Percentiles rank a stretch among this genome's conserved stretches.
Evolutionary conservation across 2,113 vertebrate genomes (phyloP).

Genomic region (Archilochus colubris): DNA sequence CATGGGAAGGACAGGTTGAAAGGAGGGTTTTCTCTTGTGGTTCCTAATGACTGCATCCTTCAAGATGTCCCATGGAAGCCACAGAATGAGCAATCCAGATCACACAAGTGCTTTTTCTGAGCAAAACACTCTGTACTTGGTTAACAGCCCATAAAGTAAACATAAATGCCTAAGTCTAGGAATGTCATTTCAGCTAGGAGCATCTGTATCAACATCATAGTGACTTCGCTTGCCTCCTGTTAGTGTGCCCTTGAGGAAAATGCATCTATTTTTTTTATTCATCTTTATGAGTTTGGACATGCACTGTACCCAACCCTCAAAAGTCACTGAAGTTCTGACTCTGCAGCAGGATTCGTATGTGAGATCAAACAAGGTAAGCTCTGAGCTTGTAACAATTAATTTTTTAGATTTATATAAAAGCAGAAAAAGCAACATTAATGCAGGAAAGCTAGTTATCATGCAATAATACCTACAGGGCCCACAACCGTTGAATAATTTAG

Average conservation of each 20-base stretch:
- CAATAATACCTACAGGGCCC: constrained; percentile 26
- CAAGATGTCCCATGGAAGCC: not conserved
- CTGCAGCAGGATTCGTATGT: not conserved
- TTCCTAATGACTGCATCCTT: not conserved
- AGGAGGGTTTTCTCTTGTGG: not conserved
- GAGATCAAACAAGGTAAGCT: constrained; percentile 43
- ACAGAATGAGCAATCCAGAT: not conserved
- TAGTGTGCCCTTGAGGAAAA: constrained; percentile 39
- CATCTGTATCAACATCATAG: constrained; percentile 18
- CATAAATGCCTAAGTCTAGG: constrained; percentile 9
- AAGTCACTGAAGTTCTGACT: not conserved
- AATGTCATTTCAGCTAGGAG: constrained; percentile 2
- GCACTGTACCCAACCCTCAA: not conserved
- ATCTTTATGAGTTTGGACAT: constrained; percentile 18
- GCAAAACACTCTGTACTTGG: not conserved
- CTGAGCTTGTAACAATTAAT: constrained; percentile 56
- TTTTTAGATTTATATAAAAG: constrained; percentile 47
- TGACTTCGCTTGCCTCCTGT: constrained; percentile 14
- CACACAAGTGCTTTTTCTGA: not conserved
- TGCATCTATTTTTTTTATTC: constrained; percentile 30
- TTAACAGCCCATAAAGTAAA: constrained; percentile 44
- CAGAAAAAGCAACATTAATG: constrained; percentile 37
- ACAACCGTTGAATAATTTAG: constrained; percentile 43
- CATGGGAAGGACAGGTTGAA: not conserved
- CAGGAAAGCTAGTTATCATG: constrained; percentile 19